phyloP scores from a whole-genome alignment of 2,797 vertebrate genomes.

The Synaphobranchus kaupii region DNA sequence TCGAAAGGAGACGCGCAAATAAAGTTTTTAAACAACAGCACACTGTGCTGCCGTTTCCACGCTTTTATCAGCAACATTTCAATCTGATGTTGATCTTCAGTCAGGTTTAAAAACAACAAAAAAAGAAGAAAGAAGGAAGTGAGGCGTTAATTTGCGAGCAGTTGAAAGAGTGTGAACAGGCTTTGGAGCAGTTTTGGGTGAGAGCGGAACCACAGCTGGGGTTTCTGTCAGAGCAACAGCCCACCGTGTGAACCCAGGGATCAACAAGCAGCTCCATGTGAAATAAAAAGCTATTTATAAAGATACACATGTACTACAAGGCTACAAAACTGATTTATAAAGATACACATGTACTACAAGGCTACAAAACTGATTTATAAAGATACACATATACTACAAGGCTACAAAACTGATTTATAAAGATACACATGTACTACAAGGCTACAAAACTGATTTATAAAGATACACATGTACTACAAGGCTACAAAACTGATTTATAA shows the following conservation, averaged over 20 bases:
- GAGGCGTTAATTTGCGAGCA: neutral
- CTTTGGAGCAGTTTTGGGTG: neutral
- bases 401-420: neutral
- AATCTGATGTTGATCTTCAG: neutral
- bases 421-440: neutral
- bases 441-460: neutral
- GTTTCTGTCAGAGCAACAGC: neutral
- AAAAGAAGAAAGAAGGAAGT: neutral
- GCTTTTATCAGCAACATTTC: neutral
- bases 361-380: neutral
- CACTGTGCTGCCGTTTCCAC: neutral
- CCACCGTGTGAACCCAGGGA: neutral
- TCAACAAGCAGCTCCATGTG: neutral
- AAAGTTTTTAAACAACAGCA: neutral
- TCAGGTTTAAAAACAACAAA: neutral
- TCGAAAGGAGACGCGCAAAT: neutral
- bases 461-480: neutral
- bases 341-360: neutral
- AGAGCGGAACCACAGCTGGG: constrained; percentile 5
- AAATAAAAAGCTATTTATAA: neutral
- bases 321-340: neutral
- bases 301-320: neutral
- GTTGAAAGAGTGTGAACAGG: neutral
- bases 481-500: neutral
- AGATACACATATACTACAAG: neutral